Evolutionary conservation across 2,888 invertebrate genomes (phyloP).

Genomic region (Bembecia ichneumoniformis): DNA sequence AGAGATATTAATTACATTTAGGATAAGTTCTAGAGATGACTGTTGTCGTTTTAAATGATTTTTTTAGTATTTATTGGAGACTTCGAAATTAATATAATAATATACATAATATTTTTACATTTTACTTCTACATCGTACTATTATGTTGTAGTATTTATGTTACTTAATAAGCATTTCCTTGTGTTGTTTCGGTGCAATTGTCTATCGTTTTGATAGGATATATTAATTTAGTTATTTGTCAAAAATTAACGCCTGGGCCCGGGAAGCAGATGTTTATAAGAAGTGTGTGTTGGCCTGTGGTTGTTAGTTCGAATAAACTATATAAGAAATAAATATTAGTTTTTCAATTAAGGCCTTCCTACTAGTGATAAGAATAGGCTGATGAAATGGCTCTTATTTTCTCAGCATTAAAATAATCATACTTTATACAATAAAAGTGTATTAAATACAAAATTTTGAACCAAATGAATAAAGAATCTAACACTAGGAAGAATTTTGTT

Average conservation of each 20-base stretch:
- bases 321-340: constrained; percentile 25
- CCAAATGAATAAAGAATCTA: no score
- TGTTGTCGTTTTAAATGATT: not conserved
- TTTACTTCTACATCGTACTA: not conserved
- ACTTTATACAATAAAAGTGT: no score
- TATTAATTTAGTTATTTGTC: constrained; percentile 1
- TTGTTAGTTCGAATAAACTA: constrained; percentile 54
- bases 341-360: constrained; percentile 20
- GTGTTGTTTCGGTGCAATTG: constrained; percentile 61
- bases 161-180: constrained; percentile 48
- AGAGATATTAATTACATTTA: constrained; percentile 19
- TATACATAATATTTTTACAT: not conserved
- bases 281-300: constrained; percentile 33
- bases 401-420: no score
- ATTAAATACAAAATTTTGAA: no score
- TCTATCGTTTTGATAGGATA: constrained; percentile 29
- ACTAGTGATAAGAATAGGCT: not conserved
- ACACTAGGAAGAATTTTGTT: no score
- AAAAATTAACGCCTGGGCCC: constrained; percentile 15
- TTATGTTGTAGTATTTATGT: constrained; percentile 20
- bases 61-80: constrained; percentile 41
- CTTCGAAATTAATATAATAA: constrained; percentile 44
- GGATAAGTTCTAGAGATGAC: constrained; percentile 22
- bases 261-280: constrained; percentile 18
- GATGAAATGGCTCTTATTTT: no score